Conservation (phyloP, 2,888 invertebrate species). For the Polydrusus tereticollis region DNA sequence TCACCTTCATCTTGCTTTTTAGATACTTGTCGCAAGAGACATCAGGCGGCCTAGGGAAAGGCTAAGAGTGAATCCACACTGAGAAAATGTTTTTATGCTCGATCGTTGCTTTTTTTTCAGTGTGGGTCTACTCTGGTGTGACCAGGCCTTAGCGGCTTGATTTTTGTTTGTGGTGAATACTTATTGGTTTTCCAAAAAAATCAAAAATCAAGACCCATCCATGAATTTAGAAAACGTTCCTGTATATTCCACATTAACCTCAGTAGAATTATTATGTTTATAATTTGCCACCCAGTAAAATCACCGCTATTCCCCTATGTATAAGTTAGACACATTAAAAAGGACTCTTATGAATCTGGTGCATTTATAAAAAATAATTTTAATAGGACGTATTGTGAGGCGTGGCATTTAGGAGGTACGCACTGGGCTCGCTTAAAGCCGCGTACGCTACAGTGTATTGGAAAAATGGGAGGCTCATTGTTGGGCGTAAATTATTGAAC, state of each 20-base stretch:
- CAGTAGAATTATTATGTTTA: not conserved
- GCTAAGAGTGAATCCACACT: too few species aligned
- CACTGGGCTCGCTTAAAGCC: not conserved
- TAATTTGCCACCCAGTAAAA: not conserved
- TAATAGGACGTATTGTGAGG: constrained; percentile 1
- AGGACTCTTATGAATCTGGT: constrained; percentile 66
- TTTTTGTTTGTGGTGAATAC: too few species aligned
- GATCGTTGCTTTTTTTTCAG: too few species aligned
- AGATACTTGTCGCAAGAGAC: not conserved
- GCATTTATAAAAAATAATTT: constrained; percentile 60
- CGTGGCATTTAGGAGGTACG: not conserved
- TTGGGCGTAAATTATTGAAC: too few species aligned
- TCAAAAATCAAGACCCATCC: not conserved
- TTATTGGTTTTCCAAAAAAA: not conserved
- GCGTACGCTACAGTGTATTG: too few species aligned
- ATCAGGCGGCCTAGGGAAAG: too few species aligned
- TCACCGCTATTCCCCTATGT: constrained; percentile 51
- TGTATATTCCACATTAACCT: not conserved
- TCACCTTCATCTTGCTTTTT: not conserved
- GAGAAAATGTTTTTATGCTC: too few species aligned
- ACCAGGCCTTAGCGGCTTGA: too few species aligned
- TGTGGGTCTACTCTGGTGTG: too few species aligned
- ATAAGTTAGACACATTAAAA: constrained; percentile 32
- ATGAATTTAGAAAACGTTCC: not conserved
- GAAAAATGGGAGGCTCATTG: too few species aligned